These are phyloP conservation scores for Drosophila nigritarsus DNA, from an alignment of 2,888 invertebrate species.

Conservation along the genomic window DNA sequence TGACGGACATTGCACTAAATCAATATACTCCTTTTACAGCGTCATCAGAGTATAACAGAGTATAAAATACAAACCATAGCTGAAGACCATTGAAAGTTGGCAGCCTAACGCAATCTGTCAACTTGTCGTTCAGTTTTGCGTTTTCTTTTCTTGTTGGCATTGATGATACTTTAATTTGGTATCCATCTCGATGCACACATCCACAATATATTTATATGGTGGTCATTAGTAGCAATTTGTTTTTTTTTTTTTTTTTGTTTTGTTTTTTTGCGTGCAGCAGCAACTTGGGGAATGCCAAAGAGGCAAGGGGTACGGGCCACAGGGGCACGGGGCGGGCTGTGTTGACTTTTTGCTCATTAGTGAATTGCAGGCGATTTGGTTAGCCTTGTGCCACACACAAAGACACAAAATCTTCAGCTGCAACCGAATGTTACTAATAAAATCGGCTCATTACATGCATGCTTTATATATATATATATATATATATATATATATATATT, in stretches of 20 bases:
- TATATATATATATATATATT: neutral
- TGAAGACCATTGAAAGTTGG: slow-evolving; percentile 14
- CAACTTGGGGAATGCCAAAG: slow-evolving; percentile 19
- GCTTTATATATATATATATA: neutral
- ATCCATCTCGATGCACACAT: slow-evolving; percentile 13
- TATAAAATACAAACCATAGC: neutral
- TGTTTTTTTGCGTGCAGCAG: slow-evolving; percentile 1
- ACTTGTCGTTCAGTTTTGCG: slow-evolving; percentile 6
- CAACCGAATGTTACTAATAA: slow-evolving; percentile 41
- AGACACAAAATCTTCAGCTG: slow-evolving; percentile 6
- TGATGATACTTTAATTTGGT: slow-evolving; percentile 57
- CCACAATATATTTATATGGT: slow-evolving; percentile 30
- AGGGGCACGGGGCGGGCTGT: slow-evolving; percentile 1
- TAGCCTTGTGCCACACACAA: slow-evolving; percentile 6
- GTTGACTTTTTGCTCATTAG: slow-evolving; percentile 56
- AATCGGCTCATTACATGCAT: slow-evolving; percentile 25
- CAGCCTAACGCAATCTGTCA: slow-evolving; percentile 23
- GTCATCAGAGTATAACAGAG: neutral
- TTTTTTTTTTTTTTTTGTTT: neutral
- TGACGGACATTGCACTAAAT: neutral
- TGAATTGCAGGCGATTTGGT: slow-evolving; percentile 16
- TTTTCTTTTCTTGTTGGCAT: slow-evolving; percentile 19
- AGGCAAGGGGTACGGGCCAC: neutral
- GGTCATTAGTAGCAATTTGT: slow-evolving; percentile 24
- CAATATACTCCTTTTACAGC: neutral